Base-by-base conservation (phyloP, 1,140 invertebrate species). In the Ptiloglossa arizonensis region DNA sequence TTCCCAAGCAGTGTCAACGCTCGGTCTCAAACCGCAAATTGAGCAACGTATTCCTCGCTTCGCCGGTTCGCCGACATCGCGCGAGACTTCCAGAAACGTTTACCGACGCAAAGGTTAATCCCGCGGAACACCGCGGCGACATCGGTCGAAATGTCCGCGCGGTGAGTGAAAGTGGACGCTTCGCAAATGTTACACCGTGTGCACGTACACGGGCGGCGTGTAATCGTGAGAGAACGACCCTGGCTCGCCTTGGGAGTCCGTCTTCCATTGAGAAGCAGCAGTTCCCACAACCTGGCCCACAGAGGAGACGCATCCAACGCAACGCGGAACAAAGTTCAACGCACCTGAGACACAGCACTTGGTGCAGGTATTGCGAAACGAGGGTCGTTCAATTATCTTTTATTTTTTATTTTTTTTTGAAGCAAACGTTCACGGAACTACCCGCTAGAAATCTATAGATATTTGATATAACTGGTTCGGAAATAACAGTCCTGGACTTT, bases 161-260 rank as follows among this genome's bases (percentile, higher is more conserved):
- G 2, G 46, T 56, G 46, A 54, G 72, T 77, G 81, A 82, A 82
- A 82, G 80, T 81, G 52, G 64, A 64, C 52, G 59, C 57, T 0
- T 17, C 15, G 62, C 67, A 50, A 19, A 22, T 32, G 50, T 32
- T 64, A 27, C 48, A 22, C 9, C 41, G 9, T 9, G 11, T 59
- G n/a, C 13, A 19, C 11, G 27, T 13, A 29, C 52, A 38, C 46
- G 27, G 9, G 68, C 22, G 52, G 41, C 19, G 52, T 52, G 52
- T 29, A 44, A 59, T 64, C 83, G 84, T 77, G 84, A 86, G 84
- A 86, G 84, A 85, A 85, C 83, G 81, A 85, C 72, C 83, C 81
- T 85, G 82, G 69, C 63, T 78, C 78, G 83, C 62, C 81, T 83
- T 85, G 81, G 62, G 81, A 83, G 77, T 76, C 48, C 22, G 50